A percentile compares a stretch with the other conserved stretches of the same genome.
Conservation (phyloP, 2,113 vertebrate species). For the Leucopternis melanops region DNA sequence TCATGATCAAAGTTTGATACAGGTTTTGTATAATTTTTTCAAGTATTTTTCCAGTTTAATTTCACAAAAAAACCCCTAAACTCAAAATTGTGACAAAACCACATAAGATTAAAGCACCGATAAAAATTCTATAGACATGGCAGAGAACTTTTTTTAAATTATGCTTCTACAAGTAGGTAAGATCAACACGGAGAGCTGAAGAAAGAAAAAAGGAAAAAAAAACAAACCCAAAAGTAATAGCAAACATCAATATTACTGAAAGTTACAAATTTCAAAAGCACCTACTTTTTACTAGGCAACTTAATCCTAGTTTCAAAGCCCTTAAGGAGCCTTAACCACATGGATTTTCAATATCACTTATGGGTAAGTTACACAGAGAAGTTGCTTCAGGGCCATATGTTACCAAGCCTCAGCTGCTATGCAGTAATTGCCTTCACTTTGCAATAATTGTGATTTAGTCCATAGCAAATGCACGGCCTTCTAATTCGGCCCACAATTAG, state of each 20-base stretch:
- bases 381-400: background rate
- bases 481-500: background rate
- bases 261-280: background rate
- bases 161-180: background rate
- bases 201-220: background rate
- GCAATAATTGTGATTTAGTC: constrained; percentile 31
- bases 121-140: background rate
- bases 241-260: background rate
- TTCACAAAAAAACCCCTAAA: background rate
- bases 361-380: background rate
- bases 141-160: background rate
- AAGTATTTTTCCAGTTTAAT: background rate
- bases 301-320: background rate
- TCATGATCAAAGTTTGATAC: background rate
- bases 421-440: background rate
- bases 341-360: background rate
- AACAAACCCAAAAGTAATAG: background rate
- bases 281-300: background rate
- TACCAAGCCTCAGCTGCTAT: background rate
- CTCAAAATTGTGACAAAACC: background rate
- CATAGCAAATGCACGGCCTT: background rate
- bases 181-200: background rate
- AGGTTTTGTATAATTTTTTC: background rate
- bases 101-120: background rate
- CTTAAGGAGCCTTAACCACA: background rate